Evolutionary conservation across 2,888 invertebrate species (phyloP), one percentile per base, ranked within the genome.

Genomic region (Trichopoda pennipes): DNA sequence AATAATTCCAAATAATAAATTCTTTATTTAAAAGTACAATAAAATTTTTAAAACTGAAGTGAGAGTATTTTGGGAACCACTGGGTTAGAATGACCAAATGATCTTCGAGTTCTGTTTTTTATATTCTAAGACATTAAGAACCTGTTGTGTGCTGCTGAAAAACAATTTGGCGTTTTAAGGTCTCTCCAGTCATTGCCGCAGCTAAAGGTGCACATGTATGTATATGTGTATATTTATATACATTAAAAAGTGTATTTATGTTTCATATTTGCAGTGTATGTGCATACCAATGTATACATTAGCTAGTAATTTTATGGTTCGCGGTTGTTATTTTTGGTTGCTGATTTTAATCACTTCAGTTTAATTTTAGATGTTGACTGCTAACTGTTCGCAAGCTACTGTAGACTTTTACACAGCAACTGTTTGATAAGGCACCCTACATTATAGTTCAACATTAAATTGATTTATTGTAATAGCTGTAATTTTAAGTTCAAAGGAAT

Each of bases 331-430:
- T 80, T 69, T 19, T 56, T 66, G 66, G 66, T 38, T 60, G 60
- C 72, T 72, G 80, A 80, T 75, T 75, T 80, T 80, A 80, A 80
- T 80, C 80, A 80, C 80, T 70, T 70, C 32, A 60, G 70, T 75
- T 80, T 75, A 75, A 75, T 80, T 80, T 75, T 70, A 80, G 75
- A 75, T 76, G 75, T 66, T 70, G 80, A 75, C 70, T 60, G 75
- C 64, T 80, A 80, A 80, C 80, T 80, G 75, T 70, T 75, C 55
- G 75, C 58, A 53, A 70, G 78, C 74, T 75, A 61, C 64, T 72
- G 82, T 72, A 66, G 79, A 70, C 75, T 66, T 66, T 66, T 58
- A 55, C 60, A 66, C 61, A 66, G 78, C 74, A 47, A 78, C 74
- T 60, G 60, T 47, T 44, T 69, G 10, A 47, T 49, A 14, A 21